These are phyloP conservation scores for Yponomeuta malinellus DNA, from an alignment of 2,888 invertebrate genomes.

Conservation along the genomic window DNA sequence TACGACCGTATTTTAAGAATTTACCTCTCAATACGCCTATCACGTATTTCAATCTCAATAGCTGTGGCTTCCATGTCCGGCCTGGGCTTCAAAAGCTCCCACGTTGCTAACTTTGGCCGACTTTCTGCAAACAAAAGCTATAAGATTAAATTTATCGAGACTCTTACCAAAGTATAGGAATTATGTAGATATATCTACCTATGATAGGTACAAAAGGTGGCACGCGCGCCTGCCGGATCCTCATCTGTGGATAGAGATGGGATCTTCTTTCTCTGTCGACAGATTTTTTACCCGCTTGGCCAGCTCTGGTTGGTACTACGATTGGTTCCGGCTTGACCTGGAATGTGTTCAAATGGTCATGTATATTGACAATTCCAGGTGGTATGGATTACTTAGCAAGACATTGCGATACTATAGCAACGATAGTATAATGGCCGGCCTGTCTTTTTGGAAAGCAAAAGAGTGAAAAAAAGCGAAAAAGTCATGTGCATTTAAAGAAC, in stretches of 20 bases:
- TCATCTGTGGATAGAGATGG: conserved; percentile 34
- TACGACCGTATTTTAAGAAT: not conserved
- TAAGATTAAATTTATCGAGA: not conserved
- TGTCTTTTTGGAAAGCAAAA: too few relatives aligned
- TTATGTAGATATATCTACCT: conserved; percentile 31
- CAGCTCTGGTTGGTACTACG: conserved; percentile 21
- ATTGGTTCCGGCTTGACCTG: conserved; percentile 49
- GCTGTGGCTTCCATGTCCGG: conserved; percentile 58
- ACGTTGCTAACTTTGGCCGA: conserved; percentile 49
- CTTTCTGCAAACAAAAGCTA: conserved; percentile 36
- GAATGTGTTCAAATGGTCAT: conserved; percentile 9
- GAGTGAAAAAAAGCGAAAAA: too few relatives aligned
- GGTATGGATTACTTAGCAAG: too few relatives aligned
- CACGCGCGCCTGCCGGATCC: conserved; percentile 40
- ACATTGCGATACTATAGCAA: too few relatives aligned
- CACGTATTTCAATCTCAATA: conserved; percentile 75
- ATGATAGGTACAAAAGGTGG: conserved; percentile 47
- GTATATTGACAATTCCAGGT: too few relatives aligned
- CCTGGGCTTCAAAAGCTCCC: conserved; percentile 53
- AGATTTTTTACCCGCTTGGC: conserved; percentile 21
- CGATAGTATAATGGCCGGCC: too few relatives aligned
- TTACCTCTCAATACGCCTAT: conserved; percentile 66
- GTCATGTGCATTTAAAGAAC: too few relatives aligned
- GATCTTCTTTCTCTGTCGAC: conserved; percentile 36
- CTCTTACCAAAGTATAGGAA: not conserved